phyloP scores from a whole-genome alignment of 2,888 invertebrate species.

The Gasteruption jaculator region DNA sequence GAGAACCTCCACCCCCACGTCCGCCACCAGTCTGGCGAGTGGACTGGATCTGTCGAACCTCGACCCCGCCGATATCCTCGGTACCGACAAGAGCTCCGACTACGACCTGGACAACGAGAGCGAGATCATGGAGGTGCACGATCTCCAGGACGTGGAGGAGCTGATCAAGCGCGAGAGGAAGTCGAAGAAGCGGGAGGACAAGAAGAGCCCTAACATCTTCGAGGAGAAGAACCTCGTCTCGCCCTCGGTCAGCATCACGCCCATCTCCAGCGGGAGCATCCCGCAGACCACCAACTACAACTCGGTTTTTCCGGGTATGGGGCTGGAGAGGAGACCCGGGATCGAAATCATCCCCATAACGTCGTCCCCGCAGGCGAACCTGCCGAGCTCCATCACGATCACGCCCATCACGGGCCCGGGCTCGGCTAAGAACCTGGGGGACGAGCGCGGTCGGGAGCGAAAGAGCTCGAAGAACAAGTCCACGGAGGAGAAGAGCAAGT shows the following conservation, averaged over 20 bases:
- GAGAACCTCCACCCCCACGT: slow-evolving; percentile 54
- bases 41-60: slow-evolving; percentile 60
- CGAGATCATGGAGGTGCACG: slow-evolving; percentile 56
- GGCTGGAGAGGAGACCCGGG: slow-evolving; percentile 67
- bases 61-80: slow-evolving; percentile 59
- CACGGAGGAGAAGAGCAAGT: slow-evolving; percentile 51
- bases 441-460: slow-evolving; percentile 49
- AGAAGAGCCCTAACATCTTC: slow-evolving; percentile 54
- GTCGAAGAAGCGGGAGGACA: slow-evolving; percentile 58
- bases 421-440: slow-evolving; percentile 50
- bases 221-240: slow-evolving; percentile 59
- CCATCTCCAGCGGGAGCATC: slow-evolving; percentile 51
- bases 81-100: slow-evolving; percentile 56
- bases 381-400: slow-evolving; percentile 81
- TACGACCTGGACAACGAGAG: slow-evolving; percentile 57
- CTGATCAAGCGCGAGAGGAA: slow-evolving; percentile 59
- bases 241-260: slow-evolving; percentile 63
- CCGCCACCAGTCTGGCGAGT: slow-evolving; percentile 38
- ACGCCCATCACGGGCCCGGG: slow-evolving; percentile 67
- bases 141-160: slow-evolving; percentile 60
- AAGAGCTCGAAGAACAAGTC: slow-evolving; percentile 49
- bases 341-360: slow-evolving; percentile 83
- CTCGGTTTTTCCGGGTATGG: slow-evolving; percentile 59
- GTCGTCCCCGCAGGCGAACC: slow-evolving; percentile 59
- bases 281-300: slow-evolving; percentile 55